Evolutionary conservation across 1,140 invertebrate species (phyloP).

Genomic region (Polypedilum vanderplanki): DNA sequence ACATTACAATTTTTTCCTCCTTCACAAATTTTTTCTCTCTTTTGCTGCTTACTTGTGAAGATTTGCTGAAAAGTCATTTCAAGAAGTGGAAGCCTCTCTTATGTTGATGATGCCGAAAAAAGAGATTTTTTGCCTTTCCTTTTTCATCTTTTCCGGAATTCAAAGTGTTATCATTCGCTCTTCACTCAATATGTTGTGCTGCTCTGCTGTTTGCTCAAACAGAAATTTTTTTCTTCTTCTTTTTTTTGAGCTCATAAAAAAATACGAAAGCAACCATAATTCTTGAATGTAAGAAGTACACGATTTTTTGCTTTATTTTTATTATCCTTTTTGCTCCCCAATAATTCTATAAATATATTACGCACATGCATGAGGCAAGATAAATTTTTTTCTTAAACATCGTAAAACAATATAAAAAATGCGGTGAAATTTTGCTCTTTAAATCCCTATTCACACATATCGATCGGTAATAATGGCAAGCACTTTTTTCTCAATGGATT

Average conservation of each 20-base stretch:
- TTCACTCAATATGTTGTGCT: constrained; percentile 28
- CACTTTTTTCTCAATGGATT: constrained; percentile 9
- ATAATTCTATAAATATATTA: constrained; percentile 1
- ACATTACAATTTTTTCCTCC: constrained; percentile 1
- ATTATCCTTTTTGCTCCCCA: not conserved
- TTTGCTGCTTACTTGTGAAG: not conserved
- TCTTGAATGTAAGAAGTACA: not conserved
- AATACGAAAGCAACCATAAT: not conserved
- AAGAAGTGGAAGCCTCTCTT: not conserved
- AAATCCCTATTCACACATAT: not conserved
- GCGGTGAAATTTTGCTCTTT: not conserved
- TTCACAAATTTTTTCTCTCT: not conserved
- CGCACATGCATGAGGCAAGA: constrained; percentile 4
- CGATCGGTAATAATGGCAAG: not conserved
- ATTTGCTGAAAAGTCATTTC: not conserved
- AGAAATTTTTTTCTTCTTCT: too few relatives aligned
- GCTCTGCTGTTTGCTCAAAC: not conserved
- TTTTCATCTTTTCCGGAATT: not conserved
- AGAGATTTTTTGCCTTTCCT: not conserved
- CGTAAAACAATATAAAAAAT: constrained; percentile 28
- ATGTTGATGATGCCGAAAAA: not conserved
- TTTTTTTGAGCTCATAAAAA: too few relatives aligned
- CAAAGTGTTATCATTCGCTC: constrained; percentile 21
- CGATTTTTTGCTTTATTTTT: constrained; percentile 2
- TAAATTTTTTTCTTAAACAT: constrained; percentile 22